Evolutionary conservation across 1,140 invertebrate species (phyloP).

Genomic region (Metopolophium dirhodum): DNA sequence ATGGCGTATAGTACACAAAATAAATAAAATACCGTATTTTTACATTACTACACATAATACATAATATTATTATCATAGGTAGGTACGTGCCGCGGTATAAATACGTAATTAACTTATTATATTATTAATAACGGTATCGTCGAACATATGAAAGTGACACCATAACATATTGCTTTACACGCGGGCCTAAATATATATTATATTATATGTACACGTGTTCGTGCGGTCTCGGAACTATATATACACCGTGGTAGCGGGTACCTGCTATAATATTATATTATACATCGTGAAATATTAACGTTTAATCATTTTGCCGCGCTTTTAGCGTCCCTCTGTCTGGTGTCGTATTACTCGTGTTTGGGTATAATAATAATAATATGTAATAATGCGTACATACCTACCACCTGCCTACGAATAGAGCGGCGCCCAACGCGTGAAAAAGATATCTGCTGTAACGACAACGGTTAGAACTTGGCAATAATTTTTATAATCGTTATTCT

Average conservation of each 20-base stretch:
- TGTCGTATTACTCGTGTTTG: not conserved
- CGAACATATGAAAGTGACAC: conserved; percentile 23
- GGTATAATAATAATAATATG: not conserved
- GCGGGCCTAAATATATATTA: not conserved
- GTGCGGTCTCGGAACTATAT: not conserved
- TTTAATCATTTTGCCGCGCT: conserved; percentile 6
- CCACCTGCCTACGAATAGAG: not conserved
- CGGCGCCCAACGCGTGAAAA: not conserved
- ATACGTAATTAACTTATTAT: conserved; percentile 23
- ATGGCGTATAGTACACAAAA: too few species aligned
- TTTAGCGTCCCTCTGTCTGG: not conserved
- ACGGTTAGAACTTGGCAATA: not conserved
- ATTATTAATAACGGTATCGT: conserved; percentile 20
- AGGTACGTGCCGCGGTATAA: not conserved
- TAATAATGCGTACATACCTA: not conserved
- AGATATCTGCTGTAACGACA: not conserved
- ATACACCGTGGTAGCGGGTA: not conserved
- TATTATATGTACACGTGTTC: not conserved
- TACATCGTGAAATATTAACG: not conserved
- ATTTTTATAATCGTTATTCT: not conserved
- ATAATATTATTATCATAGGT: not conserved
- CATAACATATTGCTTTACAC: not conserved
- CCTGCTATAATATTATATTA: conserved; percentile 7
- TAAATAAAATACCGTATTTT: not conserved
- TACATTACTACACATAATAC: not conserved